Conservation (phyloP, 2,797 vertebrate genomes). For the Phoeniculus purpureus region DNA sequence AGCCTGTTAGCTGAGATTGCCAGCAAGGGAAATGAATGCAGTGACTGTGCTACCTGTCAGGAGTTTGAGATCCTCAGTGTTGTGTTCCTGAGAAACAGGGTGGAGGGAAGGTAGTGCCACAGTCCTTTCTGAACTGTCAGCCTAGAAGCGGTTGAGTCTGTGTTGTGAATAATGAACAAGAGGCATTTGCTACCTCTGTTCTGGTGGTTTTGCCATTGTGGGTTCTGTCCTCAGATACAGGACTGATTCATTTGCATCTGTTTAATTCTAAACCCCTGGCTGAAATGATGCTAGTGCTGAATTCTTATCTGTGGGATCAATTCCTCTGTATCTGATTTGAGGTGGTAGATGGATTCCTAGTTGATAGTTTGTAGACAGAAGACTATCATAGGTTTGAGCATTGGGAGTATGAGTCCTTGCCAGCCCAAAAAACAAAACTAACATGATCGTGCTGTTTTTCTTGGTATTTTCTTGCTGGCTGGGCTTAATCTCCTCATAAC, state of each 20-base stretch:
- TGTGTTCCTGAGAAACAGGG: neutral
- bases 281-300: neutral
- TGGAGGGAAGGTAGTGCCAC: accelerated
- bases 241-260: neutral
- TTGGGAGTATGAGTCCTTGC: neutral
- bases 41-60: neutral
- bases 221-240: accelerated
- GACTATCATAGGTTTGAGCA: neutral
- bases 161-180: neutral
- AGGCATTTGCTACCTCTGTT: neutral
- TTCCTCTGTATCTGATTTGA: neutral
- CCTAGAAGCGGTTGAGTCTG: neutral
- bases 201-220: neutral
- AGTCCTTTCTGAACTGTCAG: accelerated
- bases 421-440: neutral
- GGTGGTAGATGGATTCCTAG: neutral
- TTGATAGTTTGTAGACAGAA: neutral
- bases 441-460: accelerated
- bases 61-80: neutral
- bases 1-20: accelerated
- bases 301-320: neutral
- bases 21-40: neutral
- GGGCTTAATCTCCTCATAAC: neutral
- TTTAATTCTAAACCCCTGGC: neutral
- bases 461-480: neutral